Evolutionary conservation across 2,888 invertebrate species (phyloP).

Genomic region (Camptogramma bilineatum): DNA sequence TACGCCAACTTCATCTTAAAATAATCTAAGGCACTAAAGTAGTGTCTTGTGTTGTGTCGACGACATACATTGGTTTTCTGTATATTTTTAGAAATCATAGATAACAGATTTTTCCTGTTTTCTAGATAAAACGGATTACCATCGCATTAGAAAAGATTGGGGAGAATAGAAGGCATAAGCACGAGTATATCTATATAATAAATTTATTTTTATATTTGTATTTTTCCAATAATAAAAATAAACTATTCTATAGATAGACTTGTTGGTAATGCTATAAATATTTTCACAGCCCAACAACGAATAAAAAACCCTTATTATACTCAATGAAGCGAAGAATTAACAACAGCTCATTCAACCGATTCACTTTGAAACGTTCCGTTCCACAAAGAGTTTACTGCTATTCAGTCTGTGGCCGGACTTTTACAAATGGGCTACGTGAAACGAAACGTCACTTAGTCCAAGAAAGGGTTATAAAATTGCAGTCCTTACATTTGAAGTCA

Average conservation of each 20-base stretch:
- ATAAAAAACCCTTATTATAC: constrained; percentile 21
- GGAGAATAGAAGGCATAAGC: too few relatives aligned
- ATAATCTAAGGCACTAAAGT: too few relatives aligned
- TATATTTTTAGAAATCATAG: too few relatives aligned
- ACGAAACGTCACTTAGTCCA: constrained; percentile 36
- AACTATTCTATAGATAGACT: neutral
- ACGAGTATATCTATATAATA: too few relatives aligned
- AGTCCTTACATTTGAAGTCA: constrained; percentile 22
- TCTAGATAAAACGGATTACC: too few relatives aligned
- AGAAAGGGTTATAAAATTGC: constrained; percentile 26
- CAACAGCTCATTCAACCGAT: constrained; percentile 39
- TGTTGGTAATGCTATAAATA: neutral
- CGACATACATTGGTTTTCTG: too few relatives aligned
- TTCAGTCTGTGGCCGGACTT: constrained; percentile 27
- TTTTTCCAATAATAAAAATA: neutral
- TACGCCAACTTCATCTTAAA: too few relatives aligned
- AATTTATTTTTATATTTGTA: too few relatives aligned
- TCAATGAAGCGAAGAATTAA: constrained; percentile 34
- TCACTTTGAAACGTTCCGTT: constrained; percentile 32
- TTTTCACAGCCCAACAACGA: constrained; percentile 11
- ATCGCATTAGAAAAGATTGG: too few relatives aligned
- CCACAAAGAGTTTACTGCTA: constrained; percentile 21
- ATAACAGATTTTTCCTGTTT: too few relatives aligned
- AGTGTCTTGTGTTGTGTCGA: too few relatives aligned
- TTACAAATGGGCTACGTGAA: constrained; percentile 40